Percentiles rank a stretch among this genome's conserved stretches.
Evolutionary conservation across 2,888 invertebrate genomes (phyloP).

Genomic region (Pimpla rufipes): DNA sequence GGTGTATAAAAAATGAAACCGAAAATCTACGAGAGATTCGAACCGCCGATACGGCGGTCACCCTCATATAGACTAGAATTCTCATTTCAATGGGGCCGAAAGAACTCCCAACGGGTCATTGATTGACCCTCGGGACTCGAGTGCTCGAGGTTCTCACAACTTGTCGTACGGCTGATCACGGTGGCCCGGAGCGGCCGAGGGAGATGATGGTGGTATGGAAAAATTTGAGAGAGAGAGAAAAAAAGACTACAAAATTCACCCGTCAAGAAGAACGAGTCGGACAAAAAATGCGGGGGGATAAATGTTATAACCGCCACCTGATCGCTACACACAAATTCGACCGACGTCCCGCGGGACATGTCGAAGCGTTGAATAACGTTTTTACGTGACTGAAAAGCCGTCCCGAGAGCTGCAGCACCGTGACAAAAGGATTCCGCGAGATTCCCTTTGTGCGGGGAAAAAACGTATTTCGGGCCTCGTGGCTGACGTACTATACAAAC

Average conservation of each 20-base stretch:
- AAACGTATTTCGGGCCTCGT: slow-evolving; percentile 16
- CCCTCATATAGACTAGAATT: neutral
- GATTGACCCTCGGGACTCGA: slow-evolving; percentile 20
- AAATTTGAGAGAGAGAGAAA: neutral
- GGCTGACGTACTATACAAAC: slow-evolving; percentile 13
- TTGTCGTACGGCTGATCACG: neutral
- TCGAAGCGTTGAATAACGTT: slow-evolving; percentile 25
- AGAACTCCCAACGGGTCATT: neutral
- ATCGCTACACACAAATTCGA: neutral
- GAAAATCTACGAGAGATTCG: neutral
- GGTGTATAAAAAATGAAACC: neutral
- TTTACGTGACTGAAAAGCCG: slow-evolving; percentile 6
- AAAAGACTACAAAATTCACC: neutral
- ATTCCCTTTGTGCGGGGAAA: slow-evolving; percentile 13
- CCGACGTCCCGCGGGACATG: neutral
- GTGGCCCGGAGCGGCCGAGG: neutral
- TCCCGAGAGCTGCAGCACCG: slow-evolving; percentile 14
- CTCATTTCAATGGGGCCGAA: neutral
- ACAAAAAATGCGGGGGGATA: neutral
- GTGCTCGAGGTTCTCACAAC: slow-evolving; percentile 16
- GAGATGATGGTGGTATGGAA: neutral
- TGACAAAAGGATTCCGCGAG: slow-evolving; percentile 59
- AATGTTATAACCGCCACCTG: neutral
- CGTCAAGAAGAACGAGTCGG: neutral
- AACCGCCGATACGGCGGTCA: neutral